Base-by-base conservation (phyloP, 2,888 invertebrate species). In the Drosophila pegasa region DNA sequence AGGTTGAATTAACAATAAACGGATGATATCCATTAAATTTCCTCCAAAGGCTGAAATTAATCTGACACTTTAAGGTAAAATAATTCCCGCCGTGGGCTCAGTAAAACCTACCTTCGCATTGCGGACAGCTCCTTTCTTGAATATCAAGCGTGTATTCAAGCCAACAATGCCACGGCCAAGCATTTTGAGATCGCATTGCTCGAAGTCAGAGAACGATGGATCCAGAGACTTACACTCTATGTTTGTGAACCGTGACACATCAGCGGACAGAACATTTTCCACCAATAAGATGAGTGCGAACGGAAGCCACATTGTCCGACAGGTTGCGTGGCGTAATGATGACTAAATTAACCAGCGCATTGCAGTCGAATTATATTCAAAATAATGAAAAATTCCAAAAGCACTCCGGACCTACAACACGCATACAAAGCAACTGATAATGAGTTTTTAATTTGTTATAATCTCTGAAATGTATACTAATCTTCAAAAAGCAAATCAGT, bases 11-110 rank as follows among this genome's bases (percentile, higher is more conserved):
- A 0, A 54, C 52, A 55, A 77, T 22, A n/a, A 77, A 76, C 8
- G 77, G 76, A 8, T 41, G 61, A 58, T 35, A 76, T 3, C 60
- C 70, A 55, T 33, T 70, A n/a, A 4, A 66, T 38, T 56, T 76
- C 0, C 72, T 57, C 72, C 59, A 69, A 12, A 62, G 10, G 22
- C 64, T 56, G 0, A 75, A 16, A 29, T 72, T 62, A 0, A 64
- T n/a, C n/a, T n/a, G n/a, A n/a, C n/a, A n/a, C n/a, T n/a, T n/a
- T n/a, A n/a, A n/a, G n/a, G n/a, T n/a, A n/a, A n/a, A n/a, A n/a
- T n/a, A n/a, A n/a, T n/a, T n/a, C n/a, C n/a, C n/a, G n/a, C n/a
- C n/a, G n/a, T n/a, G n/a, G n/a, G n/a, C n/a, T n/a, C n/a, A n/a
- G n/a, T n/a, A n/a, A n/a, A n/a, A n/a, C n/a, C n/a, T n/a, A n/a